Percentiles rank a stretch among this genome's conserved stretches.
Conservation (phyloP, 2,888 invertebrate genomes). For the Eustalomyia histrio region DNA sequence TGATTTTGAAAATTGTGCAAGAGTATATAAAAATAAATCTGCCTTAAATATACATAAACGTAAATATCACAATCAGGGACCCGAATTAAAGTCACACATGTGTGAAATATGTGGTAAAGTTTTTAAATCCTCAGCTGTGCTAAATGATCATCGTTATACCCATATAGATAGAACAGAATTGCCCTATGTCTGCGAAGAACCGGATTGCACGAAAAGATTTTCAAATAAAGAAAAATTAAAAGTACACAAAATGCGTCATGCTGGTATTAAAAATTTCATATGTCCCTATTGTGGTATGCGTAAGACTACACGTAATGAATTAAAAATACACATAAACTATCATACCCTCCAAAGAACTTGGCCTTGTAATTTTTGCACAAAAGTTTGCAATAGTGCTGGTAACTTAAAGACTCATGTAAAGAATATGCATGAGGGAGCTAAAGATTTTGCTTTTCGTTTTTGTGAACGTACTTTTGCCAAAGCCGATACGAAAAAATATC, state of each 20-base stretch:
- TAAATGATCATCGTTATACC: conserved; percentile 73
- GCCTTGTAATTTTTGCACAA: conserved; percentile 72
- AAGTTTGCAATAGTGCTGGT: conserved; percentile 74
- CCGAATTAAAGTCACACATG: conserved; percentile 71
- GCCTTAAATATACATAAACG: conserved; percentile 72
- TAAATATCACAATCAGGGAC: conserved; percentile 70
- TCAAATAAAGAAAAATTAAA: conserved; percentile 73
- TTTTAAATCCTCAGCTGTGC: conserved; percentile 70
- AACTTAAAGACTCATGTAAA: conserved; percentile 73
- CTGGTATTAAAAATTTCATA: conserved; percentile 75
- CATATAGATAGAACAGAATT: conserved; percentile 72
- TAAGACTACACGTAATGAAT: conserved; percentile 75
- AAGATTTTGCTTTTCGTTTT: conserved; percentile 73
- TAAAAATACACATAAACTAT: conserved; percentile 75
- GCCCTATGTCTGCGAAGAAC: conserved; percentile 71
- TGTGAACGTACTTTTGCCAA: conserved; percentile 75
- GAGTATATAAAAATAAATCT: conserved; percentile 71
- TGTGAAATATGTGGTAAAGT: conserved; percentile 76
- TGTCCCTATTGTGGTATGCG: conserved; percentile 75
- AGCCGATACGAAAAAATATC: conserved; percentile 75
- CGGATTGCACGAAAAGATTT: conserved; percentile 70
- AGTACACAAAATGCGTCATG: conserved; percentile 75
- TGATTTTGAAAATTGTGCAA: conserved; percentile 66
- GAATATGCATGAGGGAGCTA: conserved; percentile 73
- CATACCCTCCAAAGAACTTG: conserved; percentile 75